phyloP scores from a whole-genome alignment of 2,113 vertebrate species.

The Actenoides hombroni region DNA sequence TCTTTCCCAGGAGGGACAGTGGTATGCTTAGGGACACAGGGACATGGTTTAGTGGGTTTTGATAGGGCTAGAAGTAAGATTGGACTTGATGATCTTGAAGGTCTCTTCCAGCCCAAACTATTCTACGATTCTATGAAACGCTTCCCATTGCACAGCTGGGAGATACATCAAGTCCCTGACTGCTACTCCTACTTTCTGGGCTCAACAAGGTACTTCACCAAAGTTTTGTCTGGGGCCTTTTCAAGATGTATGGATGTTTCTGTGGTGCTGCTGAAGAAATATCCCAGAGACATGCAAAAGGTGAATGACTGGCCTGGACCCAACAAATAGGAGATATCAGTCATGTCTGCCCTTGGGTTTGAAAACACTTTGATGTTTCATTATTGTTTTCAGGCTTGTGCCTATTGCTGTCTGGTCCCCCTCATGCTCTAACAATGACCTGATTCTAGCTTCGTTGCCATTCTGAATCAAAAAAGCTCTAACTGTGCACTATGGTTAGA shows the following conservation, averaged over 20 bases:
- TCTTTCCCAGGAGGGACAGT: not conserved
- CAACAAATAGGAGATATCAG: not conserved
- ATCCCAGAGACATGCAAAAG: not conserved
- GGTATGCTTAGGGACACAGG: no score
- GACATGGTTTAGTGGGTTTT: no score
- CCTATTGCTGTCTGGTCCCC: not conserved
- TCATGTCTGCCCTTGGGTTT: not conserved
- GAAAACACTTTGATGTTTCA: not conserved
- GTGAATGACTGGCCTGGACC: not conserved
- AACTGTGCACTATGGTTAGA: not conserved
- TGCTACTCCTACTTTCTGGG: not conserved
- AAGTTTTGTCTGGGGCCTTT: not conserved
- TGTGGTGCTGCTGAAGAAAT: not conserved
- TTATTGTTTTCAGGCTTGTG: not conserved
- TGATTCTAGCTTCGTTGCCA: not conserved
- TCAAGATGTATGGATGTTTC: not conserved
- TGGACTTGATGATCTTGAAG: no score
- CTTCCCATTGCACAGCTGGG: not conserved
- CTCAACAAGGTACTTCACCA: not conserved
- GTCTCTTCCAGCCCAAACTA: no score
- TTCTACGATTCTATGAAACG: not conserved
- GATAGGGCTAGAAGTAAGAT: no score
- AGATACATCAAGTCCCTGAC: not conserved
- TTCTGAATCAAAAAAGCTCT: not conserved
- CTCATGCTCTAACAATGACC: not conserved